Evolutionary conservation across 2,888 invertebrate species (phyloP), one percentile per base, ranked within the genome.

Genomic region (Anoncus sp.): DNA sequence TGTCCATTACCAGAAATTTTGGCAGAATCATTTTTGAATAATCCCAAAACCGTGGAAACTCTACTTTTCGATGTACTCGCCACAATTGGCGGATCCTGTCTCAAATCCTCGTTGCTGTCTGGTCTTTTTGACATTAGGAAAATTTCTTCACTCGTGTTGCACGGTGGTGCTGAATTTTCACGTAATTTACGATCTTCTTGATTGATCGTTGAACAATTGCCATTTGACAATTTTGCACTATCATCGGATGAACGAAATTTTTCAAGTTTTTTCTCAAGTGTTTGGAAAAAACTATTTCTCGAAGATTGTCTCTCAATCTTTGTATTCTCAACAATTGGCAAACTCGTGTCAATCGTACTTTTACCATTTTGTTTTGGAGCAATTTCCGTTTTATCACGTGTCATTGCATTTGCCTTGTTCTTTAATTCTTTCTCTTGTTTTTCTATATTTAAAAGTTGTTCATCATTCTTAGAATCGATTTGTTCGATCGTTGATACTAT

Each of bases 11-110:
- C 24, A 38, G 49, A 20, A 57, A 83, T 77, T 24, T 85, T 86
- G 22, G 85, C 76, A 14, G 87, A 82, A 53, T 91, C 91, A 47
- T 95, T 96, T 83, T 95, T 95, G 84, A 97, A 96, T 3, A 97
- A 91, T 0, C 96, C 96, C 73, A 97, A 91, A 53, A 97, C 96
- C 85, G 94, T 94, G 87, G 94, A 95, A 0, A 96, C 96, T 3
- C 95, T 95, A 12, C 95, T 94, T 47, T 94, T 95, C 7, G 77
- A 20, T 3, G 72, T 45, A 85, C 86, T 89, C 40, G 83, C 79
- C 22, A 90, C n/a, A n/a, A n/a, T 91, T 40, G 89, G 90, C 70
- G 83, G 91, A 59, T 91, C 91, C 74, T 93, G 86, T 72, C 92
- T 92, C 71, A 95, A 92, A 84, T 96, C 95, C 81, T 95, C 95